phyloP scores from a whole-genome alignment of 2,113 vertebrate genomes.

The Carassius gibelio region DNA sequence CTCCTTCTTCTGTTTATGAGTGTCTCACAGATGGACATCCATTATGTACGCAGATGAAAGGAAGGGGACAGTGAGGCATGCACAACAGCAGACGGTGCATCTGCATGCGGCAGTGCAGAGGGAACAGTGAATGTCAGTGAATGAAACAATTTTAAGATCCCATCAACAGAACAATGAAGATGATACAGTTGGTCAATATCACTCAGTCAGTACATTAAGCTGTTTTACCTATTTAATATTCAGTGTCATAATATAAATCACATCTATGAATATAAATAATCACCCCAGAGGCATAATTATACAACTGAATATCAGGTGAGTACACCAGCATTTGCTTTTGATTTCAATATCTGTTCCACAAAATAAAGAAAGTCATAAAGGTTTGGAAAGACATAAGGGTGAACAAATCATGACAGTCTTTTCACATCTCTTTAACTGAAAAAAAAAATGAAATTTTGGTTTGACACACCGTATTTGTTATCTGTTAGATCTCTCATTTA shows the following conservation, averaged over 20 bases:
- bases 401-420: not conserved
- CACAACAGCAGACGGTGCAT: not conserved
- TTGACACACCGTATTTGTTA: not conserved
- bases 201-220: not conserved
- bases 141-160: constrained; percentile 9
- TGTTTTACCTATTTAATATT: not conserved
- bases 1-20: constrained; percentile 39
- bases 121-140: constrained; percentile 9
- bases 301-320: not conserved
- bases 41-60: constrained; percentile 39
- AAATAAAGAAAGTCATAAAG: not conserved
- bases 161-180: constrained; percentile 5
- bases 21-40: constrained; percentile 44
- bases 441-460: not conserved
- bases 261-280: not conserved
- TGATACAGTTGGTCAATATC: not conserved
- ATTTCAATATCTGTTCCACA: not conserved
- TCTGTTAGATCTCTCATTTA: not conserved
- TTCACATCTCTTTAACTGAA: not conserved
- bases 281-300: not conserved
- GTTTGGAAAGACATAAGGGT: not conserved
- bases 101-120: constrained; percentile 11
- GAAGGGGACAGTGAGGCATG: constrained; percentile 2
- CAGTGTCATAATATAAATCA: not conserved
- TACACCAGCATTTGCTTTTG: not conserved